Evolutionary conservation across 2,113 vertebrate species (phyloP), one percentile per base, ranked within the genome.

Genomic region (Cichladusa arquata): DNA sequence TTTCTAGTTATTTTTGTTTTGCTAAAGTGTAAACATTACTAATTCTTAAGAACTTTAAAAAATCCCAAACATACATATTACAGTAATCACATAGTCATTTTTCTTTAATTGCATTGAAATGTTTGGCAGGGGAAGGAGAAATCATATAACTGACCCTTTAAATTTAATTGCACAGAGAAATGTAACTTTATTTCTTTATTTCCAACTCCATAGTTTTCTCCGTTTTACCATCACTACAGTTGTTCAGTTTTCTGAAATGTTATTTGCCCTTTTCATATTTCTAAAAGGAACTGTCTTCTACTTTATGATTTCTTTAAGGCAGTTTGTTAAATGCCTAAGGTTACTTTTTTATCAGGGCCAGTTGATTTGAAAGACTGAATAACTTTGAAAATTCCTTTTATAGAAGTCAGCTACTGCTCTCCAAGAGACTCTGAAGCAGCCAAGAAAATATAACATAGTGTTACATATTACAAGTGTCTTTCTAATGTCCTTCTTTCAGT

Each of bases 1-100:
- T 86, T 86, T 88, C 58, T 65, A 51, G 19, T 48, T 83, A 76
- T 66, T 93, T 84, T 77, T 7, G 28, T 66, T 88, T 78, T 87
- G 33, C 47, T 78, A 10, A 79, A 74, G 25, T 60, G 6, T 20
- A 86, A 89, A 64, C 12, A n/a, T 26, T 31, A 17, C 9, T 38
- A 70, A 67, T 74, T 62, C 14, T 84, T 77, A 88, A 28, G 5
- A 78, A 18, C 4, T 42, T 70, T 3, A 29, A 17, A n/a, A 18
- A 53, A 54, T 13, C 14, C 24, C 65, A 79, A 74, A 56, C 19
- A 47, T 2, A 45, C 17, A 8, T 15, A 8, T 10, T 10, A 44
- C 2, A 26, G 11, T 22, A 53, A 70, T 38, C 23, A 28, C 5
- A 77, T 0, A 31, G 28, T 8, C 6, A 19, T 66, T 77, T 62